Evolutionary conservation across 2,113 vertebrate species (phyloP).

Genomic region (Hemiprocne comata): DNA sequence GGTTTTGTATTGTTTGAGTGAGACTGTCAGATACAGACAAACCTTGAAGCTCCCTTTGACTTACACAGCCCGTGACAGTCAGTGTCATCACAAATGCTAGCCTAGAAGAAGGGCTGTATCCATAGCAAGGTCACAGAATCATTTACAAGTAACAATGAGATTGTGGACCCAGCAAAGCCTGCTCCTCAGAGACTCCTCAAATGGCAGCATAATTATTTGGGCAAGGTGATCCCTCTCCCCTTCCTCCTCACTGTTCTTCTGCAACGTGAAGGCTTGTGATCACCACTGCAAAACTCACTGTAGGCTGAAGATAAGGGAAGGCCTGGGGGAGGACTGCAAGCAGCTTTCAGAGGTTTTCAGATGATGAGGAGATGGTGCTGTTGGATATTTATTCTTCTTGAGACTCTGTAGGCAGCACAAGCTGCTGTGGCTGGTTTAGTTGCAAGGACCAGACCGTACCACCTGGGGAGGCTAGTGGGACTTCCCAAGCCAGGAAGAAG

Average conservation of each 20-base stretch:
- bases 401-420: not conserved
- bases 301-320: not conserved
- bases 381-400: not conserved
- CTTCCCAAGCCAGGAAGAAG: not conserved
- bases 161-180: not conserved
- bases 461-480: slow-evolving; percentile 21
- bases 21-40: not conserved
- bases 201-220: not conserved
- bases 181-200: not conserved
- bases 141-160: not conserved
- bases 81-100: not conserved
- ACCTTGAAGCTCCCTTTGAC: not conserved
- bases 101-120: not conserved
- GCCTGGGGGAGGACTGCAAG: not conserved
- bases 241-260: not conserved
- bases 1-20: not conserved
- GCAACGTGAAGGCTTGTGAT: not conserved
- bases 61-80: not conserved
- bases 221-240: not conserved
- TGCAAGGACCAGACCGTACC: slow-evolving; percentile 1
- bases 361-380: not conserved
- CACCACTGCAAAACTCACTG: not conserved
- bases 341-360: not conserved
- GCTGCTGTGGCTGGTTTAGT: not conserved
- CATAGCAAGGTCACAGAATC: not conserved